phyloP scores from a whole-genome alignment of 2,797 vertebrate genomes.

The Cynodonichthys magdalenae region DNA sequence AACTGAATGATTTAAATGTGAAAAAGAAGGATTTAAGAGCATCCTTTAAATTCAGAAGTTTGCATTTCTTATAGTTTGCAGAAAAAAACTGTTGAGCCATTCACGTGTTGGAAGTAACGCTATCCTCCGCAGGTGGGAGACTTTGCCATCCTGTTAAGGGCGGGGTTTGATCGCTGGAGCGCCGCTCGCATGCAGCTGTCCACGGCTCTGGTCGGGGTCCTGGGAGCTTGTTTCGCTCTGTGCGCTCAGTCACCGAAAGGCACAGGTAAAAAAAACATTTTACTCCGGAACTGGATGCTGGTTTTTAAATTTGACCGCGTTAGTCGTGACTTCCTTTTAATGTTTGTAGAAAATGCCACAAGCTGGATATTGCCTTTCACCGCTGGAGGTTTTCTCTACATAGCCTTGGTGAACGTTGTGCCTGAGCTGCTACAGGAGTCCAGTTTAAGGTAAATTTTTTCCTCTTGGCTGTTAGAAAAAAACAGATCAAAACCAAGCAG shows the following conservation, averaged over 20 bases:
- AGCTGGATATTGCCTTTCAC: conserved; percentile 96
- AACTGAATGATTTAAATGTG: no score
- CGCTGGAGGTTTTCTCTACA: conserved; percentile 96
- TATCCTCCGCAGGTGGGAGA: conserved; percentile 88
- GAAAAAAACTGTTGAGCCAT: conserved; percentile 3
- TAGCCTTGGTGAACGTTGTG: conserved; percentile 95
- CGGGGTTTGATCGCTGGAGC: conserved; percentile 98
- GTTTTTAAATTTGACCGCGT: conserved; percentile 1
- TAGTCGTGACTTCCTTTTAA: neutral
- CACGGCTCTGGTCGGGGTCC: conserved; percentile 91
- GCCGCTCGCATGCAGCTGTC: conserved; percentile 96
- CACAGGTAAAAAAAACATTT: conserved; percentile 81
- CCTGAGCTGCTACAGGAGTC: conserved; percentile 95
- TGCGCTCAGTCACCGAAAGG: conserved; percentile 92
- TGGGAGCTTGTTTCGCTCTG: conserved; percentile 92
- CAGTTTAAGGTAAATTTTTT: conserved; percentile 73
- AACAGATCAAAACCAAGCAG: no score
- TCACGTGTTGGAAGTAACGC: conserved; percentile 15
- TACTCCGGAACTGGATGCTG: neutral
- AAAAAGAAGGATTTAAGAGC: no score
- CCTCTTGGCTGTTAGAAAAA: neutral
- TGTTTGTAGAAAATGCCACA: conserved; percentile 84
- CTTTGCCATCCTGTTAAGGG: conserved; percentile 95
- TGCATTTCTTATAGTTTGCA: neutral
- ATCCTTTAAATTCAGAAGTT: neutral